Conservation (phyloP, 2,888 invertebrate genomes). For the Hypselothyrea guttata region DNA sequence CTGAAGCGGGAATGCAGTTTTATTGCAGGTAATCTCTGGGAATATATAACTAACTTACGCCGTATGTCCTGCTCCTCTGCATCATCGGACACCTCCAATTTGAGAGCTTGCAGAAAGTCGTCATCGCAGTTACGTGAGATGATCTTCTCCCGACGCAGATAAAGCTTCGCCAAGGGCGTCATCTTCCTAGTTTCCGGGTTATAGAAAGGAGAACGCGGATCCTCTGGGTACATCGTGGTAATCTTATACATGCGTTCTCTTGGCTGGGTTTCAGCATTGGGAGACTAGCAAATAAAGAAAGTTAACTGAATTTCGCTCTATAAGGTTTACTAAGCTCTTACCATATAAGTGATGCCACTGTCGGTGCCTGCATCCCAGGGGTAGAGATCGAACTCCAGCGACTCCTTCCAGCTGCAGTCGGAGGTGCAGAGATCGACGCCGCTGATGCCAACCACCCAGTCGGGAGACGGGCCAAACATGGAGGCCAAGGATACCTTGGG, state of each 20-base stretch:
- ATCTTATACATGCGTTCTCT: conserved; percentile 94
- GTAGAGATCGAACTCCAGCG: conserved; percentile 91
- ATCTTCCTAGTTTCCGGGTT: conserved; percentile 87
- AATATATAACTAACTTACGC: conserved; percentile 83
- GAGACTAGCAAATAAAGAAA: conserved; percentile 84
- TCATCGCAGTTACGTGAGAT: conserved; percentile 90
- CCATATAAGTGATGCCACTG: conserved; percentile 94
- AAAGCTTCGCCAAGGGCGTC: conserved; percentile 92
- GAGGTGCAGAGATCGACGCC: conserved; percentile 92
- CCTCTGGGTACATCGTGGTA: conserved; percentile 94
- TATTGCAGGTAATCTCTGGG: too few relatives aligned
- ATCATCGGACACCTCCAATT: conserved; percentile 87
- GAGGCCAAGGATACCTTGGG: conserved; percentile 93
- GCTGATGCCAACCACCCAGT: conserved; percentile 98
- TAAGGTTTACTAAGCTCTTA: conserved; percentile 79
- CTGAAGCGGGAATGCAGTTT: conserved; percentile 82
- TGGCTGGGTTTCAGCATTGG: conserved; percentile 89
- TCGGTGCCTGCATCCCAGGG: conserved; percentile 99
- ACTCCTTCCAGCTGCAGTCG: conserved; percentile 96
- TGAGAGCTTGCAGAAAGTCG: conserved; percentile 84
- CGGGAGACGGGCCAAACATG: conserved; percentile 97
- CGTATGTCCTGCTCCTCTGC: conserved; percentile 85
- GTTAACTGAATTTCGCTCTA: neutral
- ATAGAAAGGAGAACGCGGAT: conserved; percentile 96
- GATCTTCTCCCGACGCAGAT: conserved; percentile 89